These are phyloP conservation scores for Todus mexicanus DNA, from an alignment of 2,797 vertebrate genomes.

Conservation along the genomic window DNA sequence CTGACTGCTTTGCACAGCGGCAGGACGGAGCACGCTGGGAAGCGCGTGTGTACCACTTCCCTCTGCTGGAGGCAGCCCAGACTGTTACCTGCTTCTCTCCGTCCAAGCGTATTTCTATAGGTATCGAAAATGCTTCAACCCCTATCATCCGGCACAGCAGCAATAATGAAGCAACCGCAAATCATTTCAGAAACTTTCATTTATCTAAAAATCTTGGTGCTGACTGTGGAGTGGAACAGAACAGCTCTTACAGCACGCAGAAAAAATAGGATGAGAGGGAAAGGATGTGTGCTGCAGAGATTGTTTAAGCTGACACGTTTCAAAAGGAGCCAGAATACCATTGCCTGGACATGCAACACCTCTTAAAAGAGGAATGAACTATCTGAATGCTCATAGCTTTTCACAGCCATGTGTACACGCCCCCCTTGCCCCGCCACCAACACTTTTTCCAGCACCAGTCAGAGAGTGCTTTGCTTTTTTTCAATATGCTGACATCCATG, in stretches of 20 bases:
- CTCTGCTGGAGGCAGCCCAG: conserved; percentile 62
- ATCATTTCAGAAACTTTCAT: not conserved
- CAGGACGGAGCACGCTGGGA: not conserved
- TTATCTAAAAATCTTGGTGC: not conserved
- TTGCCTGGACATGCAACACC: conserved; percentile 11
- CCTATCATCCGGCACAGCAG: not conserved
- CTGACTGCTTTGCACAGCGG: not conserved
- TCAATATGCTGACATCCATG: not conserved
- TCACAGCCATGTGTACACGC: not conserved
- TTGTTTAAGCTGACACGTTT: conserved; percentile 13
- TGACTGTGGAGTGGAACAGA: not conserved
- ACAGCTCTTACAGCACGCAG: not conserved
- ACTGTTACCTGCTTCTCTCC: conserved; percentile 30
- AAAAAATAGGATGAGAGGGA: not conserved
- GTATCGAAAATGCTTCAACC: not conserved
- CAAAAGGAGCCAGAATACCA: not conserved
- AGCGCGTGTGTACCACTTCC: conserved; percentile 14
- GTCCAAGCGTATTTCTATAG: not conserved
- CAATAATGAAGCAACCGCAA: not conserved
- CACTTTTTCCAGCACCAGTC: not conserved
- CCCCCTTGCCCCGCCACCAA: not conserved
- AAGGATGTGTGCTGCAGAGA: not conserved
- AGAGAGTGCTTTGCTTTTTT: not conserved
- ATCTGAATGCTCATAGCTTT: conserved; percentile 9
- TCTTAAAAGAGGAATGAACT: conserved; percentile 11